Conservation (phyloP, 2,888 invertebrate genomes). For the Pseudococcus longispinus region DNA sequence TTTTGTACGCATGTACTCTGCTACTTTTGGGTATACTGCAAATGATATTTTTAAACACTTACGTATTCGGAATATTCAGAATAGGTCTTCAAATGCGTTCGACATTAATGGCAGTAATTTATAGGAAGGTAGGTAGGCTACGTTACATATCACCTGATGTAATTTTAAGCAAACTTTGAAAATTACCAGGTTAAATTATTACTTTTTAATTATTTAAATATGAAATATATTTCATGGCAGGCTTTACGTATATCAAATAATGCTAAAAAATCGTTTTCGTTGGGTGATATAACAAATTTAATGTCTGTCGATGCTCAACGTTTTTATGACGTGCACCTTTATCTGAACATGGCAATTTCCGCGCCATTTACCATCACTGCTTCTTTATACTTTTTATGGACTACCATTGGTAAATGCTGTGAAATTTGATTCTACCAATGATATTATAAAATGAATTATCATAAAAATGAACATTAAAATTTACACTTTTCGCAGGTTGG, state of each 20-base stretch:
- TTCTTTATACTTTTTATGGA: slow-evolving; percentile 66
- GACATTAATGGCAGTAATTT: slow-evolving; percentile 67
- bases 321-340: slow-evolving; percentile 64
- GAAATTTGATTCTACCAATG: neutral
- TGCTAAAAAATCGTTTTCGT: slow-evolving; percentile 63
- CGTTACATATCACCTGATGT: neutral
- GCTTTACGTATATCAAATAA: slow-evolving; percentile 63
- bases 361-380: slow-evolving; percentile 67
- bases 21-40: slow-evolving; percentile 65
- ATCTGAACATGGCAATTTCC: slow-evolving; percentile 66
- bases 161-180: neutral
- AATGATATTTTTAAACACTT: slow-evolving; percentile 67
- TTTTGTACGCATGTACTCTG: slow-evolving; percentile 67
- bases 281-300: slow-evolving; percentile 66
- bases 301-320: slow-evolving; percentile 66
- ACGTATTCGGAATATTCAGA: slow-evolving; percentile 66
- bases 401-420: slow-evolving; percentile 61
- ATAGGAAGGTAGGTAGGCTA: slow-evolving; percentile 63
- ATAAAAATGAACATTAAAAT: neutral
- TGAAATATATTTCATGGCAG: slow-evolving; percentile 55
- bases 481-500: slow-evolving; percentile 64
- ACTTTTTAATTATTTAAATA: neutral
- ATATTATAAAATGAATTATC: neutral
- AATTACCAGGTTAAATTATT: neutral
- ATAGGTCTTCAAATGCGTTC: slow-evolving; percentile 68